Percentiles rank a stretch among this genome's conserved stretches.
Conservation (phyloP, 1,140 invertebrate species). For the Atta cephalotes region DNA sequence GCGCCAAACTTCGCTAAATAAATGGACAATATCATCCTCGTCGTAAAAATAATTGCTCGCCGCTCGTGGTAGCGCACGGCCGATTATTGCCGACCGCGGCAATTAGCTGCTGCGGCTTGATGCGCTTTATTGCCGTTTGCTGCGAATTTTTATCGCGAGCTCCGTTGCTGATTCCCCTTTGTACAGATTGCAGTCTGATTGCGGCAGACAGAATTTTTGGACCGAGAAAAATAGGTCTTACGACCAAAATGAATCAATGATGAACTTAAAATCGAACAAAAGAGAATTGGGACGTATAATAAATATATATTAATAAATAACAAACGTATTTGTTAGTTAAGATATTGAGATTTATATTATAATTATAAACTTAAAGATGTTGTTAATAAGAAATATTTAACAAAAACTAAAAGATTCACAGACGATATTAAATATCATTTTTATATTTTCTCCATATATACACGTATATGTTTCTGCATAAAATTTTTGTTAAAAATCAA, state of each 20-base stretch:
- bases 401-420: not conserved
- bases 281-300: not conserved
- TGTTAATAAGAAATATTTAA: not conserved
- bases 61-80: slow-evolving; percentile 56
- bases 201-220: slow-evolving; percentile 39
- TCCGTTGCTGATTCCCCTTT: slow-evolving; percentile 45
- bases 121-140: slow-evolving; percentile 74
- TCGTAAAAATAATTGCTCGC: slow-evolving; percentile 76
- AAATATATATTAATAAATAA: not conserved
- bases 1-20: slow-evolving; percentile 70
- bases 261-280: not conserved
- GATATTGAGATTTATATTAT: not conserved
- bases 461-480: not conserved
- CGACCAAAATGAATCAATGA: slow-evolving; percentile 11
- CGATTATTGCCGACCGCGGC: slow-evolving; percentile 73
- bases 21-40: slow-evolving; percentile 75
- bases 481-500: not conserved
- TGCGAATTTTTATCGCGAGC: slow-evolving; percentile 71
- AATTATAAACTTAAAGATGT: not conserved
- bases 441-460: no score
- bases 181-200: slow-evolving; percentile 36
- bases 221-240: slow-evolving; percentile 39
- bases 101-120: slow-evolving; percentile 74
- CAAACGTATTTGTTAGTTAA: not conserved
- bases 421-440: not conserved